Evolutionary conservation across 2,113 vertebrate species (phyloP), one percentile per base, ranked within the genome.

Genomic region (Cathartes aura): DNA sequence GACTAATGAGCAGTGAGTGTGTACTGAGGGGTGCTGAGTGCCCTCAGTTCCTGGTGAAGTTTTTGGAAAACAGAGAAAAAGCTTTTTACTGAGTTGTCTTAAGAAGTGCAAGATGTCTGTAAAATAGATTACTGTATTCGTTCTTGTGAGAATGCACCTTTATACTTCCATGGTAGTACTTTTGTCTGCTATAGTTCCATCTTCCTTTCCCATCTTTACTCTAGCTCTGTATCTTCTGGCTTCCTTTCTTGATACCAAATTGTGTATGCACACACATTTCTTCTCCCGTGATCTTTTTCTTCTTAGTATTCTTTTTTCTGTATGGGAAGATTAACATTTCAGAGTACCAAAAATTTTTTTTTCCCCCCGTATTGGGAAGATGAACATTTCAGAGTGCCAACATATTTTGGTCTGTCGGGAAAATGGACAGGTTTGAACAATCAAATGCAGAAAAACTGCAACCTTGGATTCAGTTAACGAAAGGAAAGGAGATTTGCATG

Each of bases 361-460:
- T 8, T 22, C n/a, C 38, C 38, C 20, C 30, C 42, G 7, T 58
- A 26, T 30, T 38, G 23, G 12, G 27, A 67, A 74, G 29, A 27
- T n/a, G 24, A 86, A 40, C 12, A 11, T 32, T 73, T 60, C 19
- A 26, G 70, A 45, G 30, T 38, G 18, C 24, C 29, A 74, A 11
- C 5, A 1, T 70, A 26, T 38, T 80, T 63, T 53, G 8, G 7
- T 83, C 27, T 43, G 0, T 23, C 0, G 1, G 34, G 36, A 56
- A 64, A 80, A 68, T 26, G 18, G 45, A 64, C 23, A 59, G 60
- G n/a, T 64, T 11, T 9, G 29, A 19, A 21, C 24, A 47, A 5
- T 53, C 23, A 75, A 62, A 70, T 45, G 34, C 52, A 76, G 79
- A 75, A 66, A 42, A 84, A 10, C 22, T 47, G 34, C 34, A 18